These are phyloP conservation scores for Oryzias celebensis DNA, from an alignment of 2,113 vertebrate genomes.

Conservation along the genomic window DNA sequence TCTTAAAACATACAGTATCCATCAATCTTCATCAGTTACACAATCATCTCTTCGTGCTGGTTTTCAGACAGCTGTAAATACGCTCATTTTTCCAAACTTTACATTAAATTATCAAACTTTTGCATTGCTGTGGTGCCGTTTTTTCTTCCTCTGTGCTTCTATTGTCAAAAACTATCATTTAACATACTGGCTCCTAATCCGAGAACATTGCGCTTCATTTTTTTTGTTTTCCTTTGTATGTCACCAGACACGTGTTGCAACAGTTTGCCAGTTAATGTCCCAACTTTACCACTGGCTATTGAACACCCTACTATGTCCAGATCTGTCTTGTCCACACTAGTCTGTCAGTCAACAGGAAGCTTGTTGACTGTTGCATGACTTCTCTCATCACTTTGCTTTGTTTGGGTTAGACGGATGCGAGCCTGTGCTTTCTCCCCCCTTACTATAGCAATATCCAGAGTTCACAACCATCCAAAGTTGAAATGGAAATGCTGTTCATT, in stretches of 20 bases:
- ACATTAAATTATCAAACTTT: too few relatives aligned
- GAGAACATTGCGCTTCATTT: background rate
- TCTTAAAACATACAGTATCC: constrained; percentile 28
- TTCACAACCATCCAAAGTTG: constrained; percentile 63
- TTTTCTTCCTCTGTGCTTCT: too few relatives aligned
- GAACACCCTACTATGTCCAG: constrained; percentile 59
- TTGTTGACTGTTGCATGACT: constrained; percentile 75
- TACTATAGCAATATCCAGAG: constrained; percentile 28
- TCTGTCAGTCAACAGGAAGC: constrained; percentile 54
- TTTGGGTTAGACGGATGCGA: constrained; percentile 20
- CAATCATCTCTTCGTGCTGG: background rate
- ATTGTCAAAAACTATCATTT: too few relatives aligned
- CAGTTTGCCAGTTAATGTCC: constrained; percentile 60
- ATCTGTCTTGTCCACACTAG: constrained; percentile 46
- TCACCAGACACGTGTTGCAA: constrained; percentile 38
- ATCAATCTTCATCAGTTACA: constrained; percentile 47
- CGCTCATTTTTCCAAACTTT: too few relatives aligned
- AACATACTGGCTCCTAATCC: background rate
- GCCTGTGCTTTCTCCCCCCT: constrained; percentile 26
- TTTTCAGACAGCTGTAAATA: too few relatives aligned
- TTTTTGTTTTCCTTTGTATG: constrained; percentile 47
- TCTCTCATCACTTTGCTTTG: constrained; percentile 39
- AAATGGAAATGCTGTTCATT: constrained; percentile 60
- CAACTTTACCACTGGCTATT: constrained; percentile 41
- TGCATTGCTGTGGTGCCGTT: too few relatives aligned